Evolutionary conservation across 2,113 vertebrate genomes (phyloP).

Genomic region (Oryctolagus cuniculus): DNA sequence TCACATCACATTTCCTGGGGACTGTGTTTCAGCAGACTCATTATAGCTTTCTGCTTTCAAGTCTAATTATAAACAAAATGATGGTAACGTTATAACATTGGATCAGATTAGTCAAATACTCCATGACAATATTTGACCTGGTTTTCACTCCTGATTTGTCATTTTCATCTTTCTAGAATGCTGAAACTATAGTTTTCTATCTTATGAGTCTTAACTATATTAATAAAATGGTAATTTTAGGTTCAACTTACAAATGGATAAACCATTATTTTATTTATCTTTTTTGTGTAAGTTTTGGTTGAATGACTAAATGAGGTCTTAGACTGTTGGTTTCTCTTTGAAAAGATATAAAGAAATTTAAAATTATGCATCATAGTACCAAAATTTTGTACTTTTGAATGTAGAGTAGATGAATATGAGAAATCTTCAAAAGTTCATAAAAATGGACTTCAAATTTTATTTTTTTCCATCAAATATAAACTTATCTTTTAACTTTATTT

Average conservation of each 20-base stretch:
- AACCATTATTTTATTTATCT: not conserved
- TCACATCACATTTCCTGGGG: not conserved
- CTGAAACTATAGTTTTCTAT: not conserved
- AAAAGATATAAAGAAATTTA: not conserved
- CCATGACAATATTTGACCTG: not conserved
- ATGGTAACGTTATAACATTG: not conserved
- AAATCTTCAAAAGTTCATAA: not conserved
- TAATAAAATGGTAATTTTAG: slow-evolving; percentile 36
- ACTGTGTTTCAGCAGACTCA: not conserved
- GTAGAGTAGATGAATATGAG: not conserved
- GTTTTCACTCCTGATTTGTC: not conserved
- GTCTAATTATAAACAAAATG: not conserved
- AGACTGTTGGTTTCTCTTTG: not conserved
- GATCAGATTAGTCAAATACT: not conserved
- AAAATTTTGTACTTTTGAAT: not conserved
- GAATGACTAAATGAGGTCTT: not conserved
- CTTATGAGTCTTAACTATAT: slow-evolving; percentile 5
- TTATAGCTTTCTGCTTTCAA: not conserved
- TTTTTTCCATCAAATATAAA: too few relatives aligned
- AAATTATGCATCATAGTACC: not conserved
- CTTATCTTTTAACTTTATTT: too few relatives aligned
- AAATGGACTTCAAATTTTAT: too few relatives aligned
- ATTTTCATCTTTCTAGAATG: slow-evolving; percentile 16
- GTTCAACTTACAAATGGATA: not conserved
- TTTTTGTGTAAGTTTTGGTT: not conserved